Evolutionary conservation across 2,113 vertebrate species (phyloP), one percentile per base, ranked within the genome.

Genomic region (Verasper variegatus): DNA sequence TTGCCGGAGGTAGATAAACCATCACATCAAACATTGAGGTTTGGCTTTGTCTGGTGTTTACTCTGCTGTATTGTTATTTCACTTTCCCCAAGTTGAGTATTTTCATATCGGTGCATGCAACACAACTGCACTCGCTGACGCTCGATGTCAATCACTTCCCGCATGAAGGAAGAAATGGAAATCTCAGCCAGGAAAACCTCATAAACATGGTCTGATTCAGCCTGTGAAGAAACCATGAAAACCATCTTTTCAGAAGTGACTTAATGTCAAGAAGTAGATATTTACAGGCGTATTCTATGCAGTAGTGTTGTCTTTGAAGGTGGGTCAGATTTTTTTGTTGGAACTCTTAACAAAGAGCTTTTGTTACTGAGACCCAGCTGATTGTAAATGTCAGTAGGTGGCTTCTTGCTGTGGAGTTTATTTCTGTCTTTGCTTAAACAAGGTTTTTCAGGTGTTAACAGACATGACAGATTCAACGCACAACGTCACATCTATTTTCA

Each of bases 401-500:
- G 18, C n/a, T 57, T 6, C 20, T 67, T 52, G 3, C 18, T 56
- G 13, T 66, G 26, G 67, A 31, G 60, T 52, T 61, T 66, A 23
- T 40, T 47, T 83, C 26, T 52, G 26, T 13, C 14, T 31, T 31
- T 31, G 31, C 31, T 45, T 54, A 61, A 49, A 1, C 26, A 26
- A 7, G 3, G n/a, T 35, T 24, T 56, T 27, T 6, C 10, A 64
- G 37, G 61, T 35, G 55, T 73, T 76, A 62, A 68, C 55, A 51
- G 20, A 68, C 15, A 0, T 45, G 56, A 61, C 70, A n/a, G 13
- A 85, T 78, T 37, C 75, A 42, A 80, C 1, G 11, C 56, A 45
- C n/a, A n/a, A n/a, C n/a, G 67, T 70, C 61, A 3, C 42, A 58
- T 80, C 15, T 62, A 23, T 74, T 86, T 83, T 59, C 58, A 55